These are phyloP conservation scores for Typhlichthys eigenmanni DNA, from an alignment of 2,797 vertebrate genomes.

Conservation along the genomic window DNA sequence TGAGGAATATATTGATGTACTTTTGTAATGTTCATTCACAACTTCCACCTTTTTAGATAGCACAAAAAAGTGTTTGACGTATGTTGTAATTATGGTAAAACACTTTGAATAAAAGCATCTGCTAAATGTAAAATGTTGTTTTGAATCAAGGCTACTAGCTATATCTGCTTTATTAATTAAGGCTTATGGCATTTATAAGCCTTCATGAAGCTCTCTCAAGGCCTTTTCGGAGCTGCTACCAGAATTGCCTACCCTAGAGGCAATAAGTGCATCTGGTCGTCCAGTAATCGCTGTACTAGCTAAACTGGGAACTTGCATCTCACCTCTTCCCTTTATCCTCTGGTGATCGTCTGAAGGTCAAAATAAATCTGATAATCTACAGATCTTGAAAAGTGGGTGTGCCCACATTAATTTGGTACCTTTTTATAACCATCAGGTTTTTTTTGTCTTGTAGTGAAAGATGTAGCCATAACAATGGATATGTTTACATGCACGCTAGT, in stretches of 20 bases:
- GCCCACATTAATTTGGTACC: neutral
- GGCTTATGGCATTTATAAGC: constrained; percentile 25
- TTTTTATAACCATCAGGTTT: neutral
- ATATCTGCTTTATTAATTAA: constrained; percentile 30
- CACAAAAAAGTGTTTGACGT: too few species aligned
- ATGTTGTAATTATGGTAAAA: neutral
- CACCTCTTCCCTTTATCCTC: too few species aligned
- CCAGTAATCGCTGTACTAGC: constrained; percentile 27
- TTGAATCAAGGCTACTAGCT: constrained; percentile 50
- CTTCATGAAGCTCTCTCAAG: constrained; percentile 30
- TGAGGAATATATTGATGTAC: too few species aligned
- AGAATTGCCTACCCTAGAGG: constrained; percentile 39
- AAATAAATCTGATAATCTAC: too few species aligned
- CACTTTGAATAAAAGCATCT: constrained; percentile 29
- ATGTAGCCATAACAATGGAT: constrained; percentile 29
- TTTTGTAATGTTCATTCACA: neutral
- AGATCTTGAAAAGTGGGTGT: neutral
- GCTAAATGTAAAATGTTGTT: constrained; percentile 17
- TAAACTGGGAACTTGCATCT: too few species aligned
- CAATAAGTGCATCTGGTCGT: neutral
- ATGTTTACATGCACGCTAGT: too few species aligned
- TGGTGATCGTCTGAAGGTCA: too few species aligned
- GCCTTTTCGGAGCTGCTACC: constrained; percentile 29
- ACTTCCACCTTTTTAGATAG: neutral
- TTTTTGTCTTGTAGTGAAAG: constrained; percentile 14